phyloP scores from a whole-genome alignment of 2,797 vertebrate genomes.

The Atherinosoma microstoma region DNA sequence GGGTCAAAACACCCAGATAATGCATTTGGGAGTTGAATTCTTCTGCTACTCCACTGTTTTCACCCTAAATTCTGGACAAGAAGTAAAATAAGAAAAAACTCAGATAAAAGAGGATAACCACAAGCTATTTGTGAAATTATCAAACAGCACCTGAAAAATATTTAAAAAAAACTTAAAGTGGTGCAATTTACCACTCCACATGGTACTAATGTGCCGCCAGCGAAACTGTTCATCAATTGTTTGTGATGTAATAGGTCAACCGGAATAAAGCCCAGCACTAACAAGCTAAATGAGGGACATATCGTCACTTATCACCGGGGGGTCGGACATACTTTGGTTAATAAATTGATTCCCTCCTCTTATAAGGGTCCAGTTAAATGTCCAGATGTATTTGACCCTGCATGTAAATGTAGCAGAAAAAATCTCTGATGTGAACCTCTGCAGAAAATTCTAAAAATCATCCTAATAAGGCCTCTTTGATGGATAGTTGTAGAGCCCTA shows the following conservation, averaged over 20 bases:
- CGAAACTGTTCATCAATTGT: not conserved
- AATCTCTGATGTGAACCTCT: not conserved
- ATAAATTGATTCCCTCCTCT: not conserved
- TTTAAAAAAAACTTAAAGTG: not conserved
- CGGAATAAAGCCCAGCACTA: not conserved
- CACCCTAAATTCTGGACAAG: not conserved
- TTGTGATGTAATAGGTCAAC: not conserved
- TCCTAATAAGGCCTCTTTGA: not conserved
- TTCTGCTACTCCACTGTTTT: not conserved
- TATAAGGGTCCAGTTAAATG: not conserved
- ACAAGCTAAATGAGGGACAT: not conserved
- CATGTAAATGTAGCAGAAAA: not conserved
- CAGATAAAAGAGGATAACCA: not conserved
- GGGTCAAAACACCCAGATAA: no score
- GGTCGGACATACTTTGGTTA: no score
- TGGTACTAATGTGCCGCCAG: not conserved
- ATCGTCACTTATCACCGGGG: not conserved
- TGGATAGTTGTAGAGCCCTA: constrained; percentile 3
- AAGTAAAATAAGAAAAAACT: not conserved
- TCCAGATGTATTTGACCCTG: not conserved
- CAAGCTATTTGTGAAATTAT: not conserved
- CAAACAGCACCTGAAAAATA: not conserved
- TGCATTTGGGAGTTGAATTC: not conserved
- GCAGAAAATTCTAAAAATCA: not conserved
- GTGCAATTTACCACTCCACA: not conserved